These are phyloP conservation scores for Myoxocephalus aenaeus DNA, from an alignment of 2,797 vertebrate species.

Conservation along the genomic window DNA sequence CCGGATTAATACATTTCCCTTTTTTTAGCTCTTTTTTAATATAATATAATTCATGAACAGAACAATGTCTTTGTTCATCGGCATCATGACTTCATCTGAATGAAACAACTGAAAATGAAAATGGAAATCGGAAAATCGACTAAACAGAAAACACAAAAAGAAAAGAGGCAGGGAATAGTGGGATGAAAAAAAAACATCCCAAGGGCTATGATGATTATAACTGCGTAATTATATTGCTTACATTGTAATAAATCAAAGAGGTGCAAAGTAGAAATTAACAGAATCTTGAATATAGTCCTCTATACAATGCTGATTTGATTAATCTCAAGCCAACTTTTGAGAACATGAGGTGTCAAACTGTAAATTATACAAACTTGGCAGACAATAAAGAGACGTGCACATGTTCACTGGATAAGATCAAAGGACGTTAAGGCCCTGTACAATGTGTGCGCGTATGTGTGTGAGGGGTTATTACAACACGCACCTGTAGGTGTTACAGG, in stretches of 20 bases:
- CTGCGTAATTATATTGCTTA: neutral
- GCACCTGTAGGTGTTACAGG: too few species aligned
- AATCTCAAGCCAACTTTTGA: constrained; percentile 60
- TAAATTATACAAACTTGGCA: constrained; percentile 44
- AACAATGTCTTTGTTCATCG: neutral
- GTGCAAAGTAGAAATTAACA: neutral
- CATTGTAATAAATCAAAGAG: neutral
- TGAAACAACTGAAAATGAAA: neutral
- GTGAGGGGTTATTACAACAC: constrained; percentile 1
- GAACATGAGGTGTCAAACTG: constrained; percentile 44
- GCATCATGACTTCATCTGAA: neutral
- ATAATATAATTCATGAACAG: neutral
- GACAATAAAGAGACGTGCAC: constrained; percentile 36
- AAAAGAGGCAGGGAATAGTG: neutral
- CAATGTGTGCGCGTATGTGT: neutral
- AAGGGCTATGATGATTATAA: neutral
- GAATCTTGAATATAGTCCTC: neutral
- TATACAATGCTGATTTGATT: constrained; percentile 39
- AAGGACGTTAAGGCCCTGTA: constrained; percentile 52
- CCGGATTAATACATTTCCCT: neutral
- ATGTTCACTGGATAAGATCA: constrained; percentile 53
- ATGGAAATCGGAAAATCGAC: too few species aligned
- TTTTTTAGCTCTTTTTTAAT: neutral
- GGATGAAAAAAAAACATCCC: neutral
- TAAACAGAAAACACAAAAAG: neutral